phyloP scores from a whole-genome alignment of 1,140 invertebrate species.

The Dreissena rostriformis region DNA sequence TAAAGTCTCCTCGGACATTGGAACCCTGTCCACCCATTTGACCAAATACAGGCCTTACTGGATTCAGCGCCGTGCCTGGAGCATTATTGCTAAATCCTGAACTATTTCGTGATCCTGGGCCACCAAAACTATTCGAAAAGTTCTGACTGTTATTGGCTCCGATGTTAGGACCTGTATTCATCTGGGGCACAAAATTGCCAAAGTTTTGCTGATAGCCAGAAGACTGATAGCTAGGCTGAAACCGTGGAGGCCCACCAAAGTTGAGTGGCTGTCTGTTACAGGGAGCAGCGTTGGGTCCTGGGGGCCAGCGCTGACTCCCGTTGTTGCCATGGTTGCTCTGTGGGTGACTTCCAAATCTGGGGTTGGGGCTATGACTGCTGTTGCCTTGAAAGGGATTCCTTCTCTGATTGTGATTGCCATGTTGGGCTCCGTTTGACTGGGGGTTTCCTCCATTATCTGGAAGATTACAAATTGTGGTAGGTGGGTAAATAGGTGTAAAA shows the following conservation, averaged over 20 bases:
- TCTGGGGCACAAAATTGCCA: too few relatives aligned
- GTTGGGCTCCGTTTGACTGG: neutral
- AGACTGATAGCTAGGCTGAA: neutral
- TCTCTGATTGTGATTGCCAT: neutral
- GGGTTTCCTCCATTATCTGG: too few relatives aligned
- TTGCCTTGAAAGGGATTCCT: constrained; percentile 33
- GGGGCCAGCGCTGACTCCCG: constrained; percentile 14
- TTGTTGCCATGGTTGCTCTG: neutral
- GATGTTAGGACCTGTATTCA: too few relatives aligned
- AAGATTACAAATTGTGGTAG: too few relatives aligned
- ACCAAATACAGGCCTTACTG: too few relatives aligned
- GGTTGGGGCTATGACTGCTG: neutral
- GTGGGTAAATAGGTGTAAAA: too few relatives aligned
- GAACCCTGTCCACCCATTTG: neutral
- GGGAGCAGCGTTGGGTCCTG: neutral
- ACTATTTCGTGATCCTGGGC: too few relatives aligned
- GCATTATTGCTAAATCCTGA: too few relatives aligned
- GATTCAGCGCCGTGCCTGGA: too few relatives aligned
- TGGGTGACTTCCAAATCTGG: neutral
- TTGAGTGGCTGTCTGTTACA: constrained; percentile 20
- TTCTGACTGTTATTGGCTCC: too few relatives aligned
- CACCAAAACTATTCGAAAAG: too few relatives aligned
- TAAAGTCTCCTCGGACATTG: neutral
- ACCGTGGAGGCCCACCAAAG: constrained; percentile 31
- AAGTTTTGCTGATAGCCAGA: too few relatives aligned